Base-by-base conservation (phyloP, 2,113 vertebrate species). In the Cnemophilus loriae region DNA sequence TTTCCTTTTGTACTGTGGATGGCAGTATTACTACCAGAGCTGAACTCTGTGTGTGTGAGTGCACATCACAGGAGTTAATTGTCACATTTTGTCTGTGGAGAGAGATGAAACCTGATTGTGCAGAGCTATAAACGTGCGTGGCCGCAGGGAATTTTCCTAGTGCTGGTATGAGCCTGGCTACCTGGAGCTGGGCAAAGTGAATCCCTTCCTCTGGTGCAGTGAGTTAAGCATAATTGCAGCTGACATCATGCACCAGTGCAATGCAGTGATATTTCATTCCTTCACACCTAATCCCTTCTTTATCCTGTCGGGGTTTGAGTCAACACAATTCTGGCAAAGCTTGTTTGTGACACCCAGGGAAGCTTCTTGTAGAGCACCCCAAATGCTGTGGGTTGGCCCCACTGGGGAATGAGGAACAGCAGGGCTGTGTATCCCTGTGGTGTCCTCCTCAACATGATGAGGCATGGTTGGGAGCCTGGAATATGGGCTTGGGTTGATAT, bases 51-150 rank as follows among this genome's bases (percentile, higher is more conserved):
- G 69, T 46, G 23, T 93, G 95, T 93, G 94, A 84, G 89, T 87
- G 84, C 91, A 79, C 87, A 71, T 96, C 91, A 42, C 50, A 52
- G 93, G 90, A 90, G 78, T 84, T 89, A 93, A 95, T 97, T 96
- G 96, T 88, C 97, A 89, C 74, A 12, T 94, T 93, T 68, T 74
- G 89, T 89, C 90, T 88, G 88, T 74, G 81, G 67, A 90, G 79
- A 91, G 87, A 53, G 24, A 30, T 41, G 76, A 86, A 95, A 89
- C 23, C 94, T 86, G 93, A 77, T 93, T 84, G 97, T 92, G 84
- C 90, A 88, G 82, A 94, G 78, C 87, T 81, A 12, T 85, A 85
- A 85, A 92, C 14, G 7, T 68, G 55, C 4, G 1, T 96, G 89
- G 57, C 95, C 78, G 5, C 60, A 55, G 95, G 93, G 90, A 41